phyloP scores from a whole-genome alignment of 2,888 invertebrate species.

The Spialia ferax region DNA sequence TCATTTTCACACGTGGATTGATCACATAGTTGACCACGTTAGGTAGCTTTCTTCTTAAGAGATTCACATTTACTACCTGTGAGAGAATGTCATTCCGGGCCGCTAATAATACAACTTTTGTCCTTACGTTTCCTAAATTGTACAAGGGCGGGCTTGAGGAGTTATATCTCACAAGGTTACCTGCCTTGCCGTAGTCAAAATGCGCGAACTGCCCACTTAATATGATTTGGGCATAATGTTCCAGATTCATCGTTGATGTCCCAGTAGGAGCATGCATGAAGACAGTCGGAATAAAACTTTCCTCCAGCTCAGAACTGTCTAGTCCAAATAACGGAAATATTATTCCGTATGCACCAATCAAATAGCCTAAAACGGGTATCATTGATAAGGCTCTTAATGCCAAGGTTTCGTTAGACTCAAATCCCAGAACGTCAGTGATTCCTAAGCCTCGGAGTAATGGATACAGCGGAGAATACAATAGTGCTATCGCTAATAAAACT shows the following conservation, averaged over 20 bases:
- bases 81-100: conserved; percentile 44
- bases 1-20: conserved; percentile 40
- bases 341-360: conserved; percentile 8
- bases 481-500: conserved; percentile 52
- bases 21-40: conserved; percentile 40
- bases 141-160: conserved; percentile 44
- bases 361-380: conserved; percentile 9
- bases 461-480: conserved; percentile 48
- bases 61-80: conserved; percentile 33
- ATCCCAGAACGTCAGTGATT: conserved; percentile 5
- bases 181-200: conserved; percentile 47
- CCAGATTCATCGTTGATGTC: background rate
- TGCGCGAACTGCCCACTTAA: background rate
- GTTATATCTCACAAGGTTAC: conserved; percentile 42
- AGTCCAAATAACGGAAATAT: conserved; percentile 5
- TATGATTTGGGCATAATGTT: background rate
- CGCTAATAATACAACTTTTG: conserved; percentile 43
- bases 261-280: background rate
- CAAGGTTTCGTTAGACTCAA: background rate
- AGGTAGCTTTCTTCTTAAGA: conserved; percentile 26
- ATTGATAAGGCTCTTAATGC: background rate
- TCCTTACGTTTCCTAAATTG: conserved; percentile 40
- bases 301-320: conserved; percentile 28
- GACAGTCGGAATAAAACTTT: conserved; percentile 14
- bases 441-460: background rate